Evolutionary conservation across 2,888 invertebrate species (phyloP).

Genomic region (Drosophila neonasuta): DNA sequence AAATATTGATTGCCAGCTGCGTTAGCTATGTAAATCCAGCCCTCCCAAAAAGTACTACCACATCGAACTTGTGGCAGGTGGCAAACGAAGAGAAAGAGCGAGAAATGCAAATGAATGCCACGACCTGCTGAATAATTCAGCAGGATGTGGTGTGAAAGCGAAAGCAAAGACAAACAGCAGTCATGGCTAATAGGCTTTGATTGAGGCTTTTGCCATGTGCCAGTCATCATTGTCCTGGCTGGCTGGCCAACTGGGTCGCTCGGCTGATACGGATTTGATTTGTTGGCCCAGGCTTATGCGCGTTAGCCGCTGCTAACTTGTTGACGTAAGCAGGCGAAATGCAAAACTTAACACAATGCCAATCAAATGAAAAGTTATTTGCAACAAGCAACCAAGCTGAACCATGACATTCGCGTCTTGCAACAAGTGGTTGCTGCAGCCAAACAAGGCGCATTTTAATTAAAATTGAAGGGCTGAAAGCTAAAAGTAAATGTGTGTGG

Average conservation of each 20-base stretch:
- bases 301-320: conserved; percentile 25
- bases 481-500: conserved; percentile 20
- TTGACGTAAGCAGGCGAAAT: not conserved
- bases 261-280: conserved; percentile 49
- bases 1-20: conserved; percentile 49
- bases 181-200: conserved; percentile 64
- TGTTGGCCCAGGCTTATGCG: conserved; percentile 42
- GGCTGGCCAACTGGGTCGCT: not conserved
- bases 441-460: conserved; percentile 33
- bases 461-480: conserved; percentile 25
- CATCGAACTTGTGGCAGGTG: conserved; percentile 12
- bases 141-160: conserved; percentile 48
- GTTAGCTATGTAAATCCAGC: conserved; percentile 40
- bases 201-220: conserved; percentile 67
- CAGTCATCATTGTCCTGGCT: conserved; percentile 43
- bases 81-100: conserved; percentile 46
- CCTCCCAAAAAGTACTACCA: not conserved
- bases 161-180: conserved; percentile 56
- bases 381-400: not conserved
- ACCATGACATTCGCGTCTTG: conserved; percentile 33
- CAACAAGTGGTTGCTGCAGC: conserved; percentile 11
- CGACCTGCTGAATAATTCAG: conserved; percentile 71
- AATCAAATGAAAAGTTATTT: conserved; percentile 9
- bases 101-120: conserved; percentile 50
- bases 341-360: conserved; percentile 7